Conservation (phyloP, 2,113 vertebrate species). For the Choloepus hoffmanni region DNA sequence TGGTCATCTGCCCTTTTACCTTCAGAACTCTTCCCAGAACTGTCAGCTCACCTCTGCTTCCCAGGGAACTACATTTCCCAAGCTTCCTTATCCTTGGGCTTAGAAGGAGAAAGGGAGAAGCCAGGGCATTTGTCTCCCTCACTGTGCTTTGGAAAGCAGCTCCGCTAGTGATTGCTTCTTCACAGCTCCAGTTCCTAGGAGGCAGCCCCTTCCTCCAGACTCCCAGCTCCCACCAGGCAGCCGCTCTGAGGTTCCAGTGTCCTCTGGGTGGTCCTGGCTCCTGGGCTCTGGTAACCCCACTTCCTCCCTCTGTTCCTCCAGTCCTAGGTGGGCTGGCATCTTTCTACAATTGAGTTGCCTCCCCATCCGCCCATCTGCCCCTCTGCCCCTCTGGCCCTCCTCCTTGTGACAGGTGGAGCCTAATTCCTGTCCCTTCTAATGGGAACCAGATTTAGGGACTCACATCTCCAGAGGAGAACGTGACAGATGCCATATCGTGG, state of each 20-base stretch:
- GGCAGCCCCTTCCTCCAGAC: too few species aligned
- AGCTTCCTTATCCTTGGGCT: background rate
- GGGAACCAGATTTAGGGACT: background rate
- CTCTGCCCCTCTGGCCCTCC: background rate
- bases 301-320: background rate
- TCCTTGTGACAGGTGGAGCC: background rate
- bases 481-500: background rate
- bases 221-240: too few species aligned
- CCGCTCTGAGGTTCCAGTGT: background rate
- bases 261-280: background rate
- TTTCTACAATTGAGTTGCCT: background rate
- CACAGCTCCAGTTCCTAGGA: too few species aligned
- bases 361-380: too few species aligned
- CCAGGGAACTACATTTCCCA: background rate
- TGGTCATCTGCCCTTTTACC: background rate
- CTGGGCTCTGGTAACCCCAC: background rate
- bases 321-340: background rate
- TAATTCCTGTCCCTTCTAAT: background rate
- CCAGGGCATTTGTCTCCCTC: background rate
- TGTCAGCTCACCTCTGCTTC: background rate
- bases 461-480: background rate
- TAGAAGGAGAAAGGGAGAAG: background rate
- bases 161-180: fast-evolving
- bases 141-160: background rate
- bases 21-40: background rate